phyloP scores from a whole-genome alignment of 2,888 invertebrate genomes.

The Taphrorychus bicolor region DNA sequence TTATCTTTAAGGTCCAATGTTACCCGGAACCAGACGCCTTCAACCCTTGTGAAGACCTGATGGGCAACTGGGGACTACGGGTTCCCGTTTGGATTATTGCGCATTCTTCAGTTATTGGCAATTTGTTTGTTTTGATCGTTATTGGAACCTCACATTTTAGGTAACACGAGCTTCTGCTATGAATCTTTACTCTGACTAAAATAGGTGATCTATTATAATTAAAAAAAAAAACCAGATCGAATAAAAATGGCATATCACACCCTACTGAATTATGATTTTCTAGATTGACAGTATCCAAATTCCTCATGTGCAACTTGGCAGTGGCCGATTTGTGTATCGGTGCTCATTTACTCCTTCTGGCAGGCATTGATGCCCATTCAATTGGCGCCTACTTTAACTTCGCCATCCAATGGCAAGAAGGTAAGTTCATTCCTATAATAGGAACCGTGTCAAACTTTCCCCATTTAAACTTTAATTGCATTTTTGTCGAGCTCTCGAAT shows the following conservation, averaged over 20 bases:
- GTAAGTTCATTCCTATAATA: too few species aligned
- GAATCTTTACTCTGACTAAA: too few species aligned
- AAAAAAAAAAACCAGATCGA: too few species aligned
- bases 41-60: constrained; percentile 71
- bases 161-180: constrained; percentile 8
- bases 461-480: background rate
- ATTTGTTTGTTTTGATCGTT: constrained; percentile 69
- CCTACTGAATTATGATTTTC: constrained; percentile 10
- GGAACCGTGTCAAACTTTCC: too few species aligned
- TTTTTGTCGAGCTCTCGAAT: background rate
- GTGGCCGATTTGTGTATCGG: constrained; percentile 74
- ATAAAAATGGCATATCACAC: background rate
- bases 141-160: constrained; percentile 61
- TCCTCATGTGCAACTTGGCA: constrained; percentile 73
- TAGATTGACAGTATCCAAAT: constrained; percentile 63
- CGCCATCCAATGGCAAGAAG: constrained; percentile 74
- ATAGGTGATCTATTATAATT: too few species aligned
- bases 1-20: constrained; percentile 56
- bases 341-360: constrained; percentile 67
- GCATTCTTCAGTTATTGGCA: constrained; percentile 69
- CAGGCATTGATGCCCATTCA: constrained; percentile 68
- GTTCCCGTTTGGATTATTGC: constrained; percentile 69
- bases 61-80: constrained; percentile 66
- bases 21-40: constrained; percentile 67
- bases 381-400: constrained; percentile 71